These are phyloP conservation scores for Neomorphus geoffroyi DNA, from an alignment of 2,797 vertebrate species.

Conservation along the genomic window DNA sequence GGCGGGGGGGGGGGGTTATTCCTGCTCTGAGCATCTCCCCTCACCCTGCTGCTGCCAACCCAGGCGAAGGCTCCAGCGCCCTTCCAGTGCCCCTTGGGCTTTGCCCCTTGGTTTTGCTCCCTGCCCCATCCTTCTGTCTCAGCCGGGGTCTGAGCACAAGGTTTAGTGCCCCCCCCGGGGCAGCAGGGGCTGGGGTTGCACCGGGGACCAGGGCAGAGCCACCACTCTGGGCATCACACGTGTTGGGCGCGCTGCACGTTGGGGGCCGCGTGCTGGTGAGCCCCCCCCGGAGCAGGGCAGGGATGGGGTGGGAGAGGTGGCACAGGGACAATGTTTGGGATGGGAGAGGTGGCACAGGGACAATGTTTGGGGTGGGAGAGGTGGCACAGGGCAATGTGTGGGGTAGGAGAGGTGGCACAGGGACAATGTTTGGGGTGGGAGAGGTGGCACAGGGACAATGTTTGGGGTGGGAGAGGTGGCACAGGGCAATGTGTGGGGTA, in stretches of 20 bases:
- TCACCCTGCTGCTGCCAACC: rapidly evolving
- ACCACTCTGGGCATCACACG: neutral
- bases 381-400: neutral
- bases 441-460: too few relatives aligned
- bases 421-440: too few relatives aligned
- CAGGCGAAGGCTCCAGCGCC: neutral
- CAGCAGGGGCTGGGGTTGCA: neutral
- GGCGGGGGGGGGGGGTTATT: neutral
- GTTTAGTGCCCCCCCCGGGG: neutral
- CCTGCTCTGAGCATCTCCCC: neutral
- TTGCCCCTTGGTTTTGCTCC: rapidly evolving
- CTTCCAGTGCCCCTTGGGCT: neutral
- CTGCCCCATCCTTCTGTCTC: neutral
- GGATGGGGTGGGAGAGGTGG: neutral
- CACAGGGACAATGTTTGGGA: too few relatives aligned
- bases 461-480: neutral
- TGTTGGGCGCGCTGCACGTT: neutral
- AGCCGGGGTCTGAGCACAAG: rapidly evolving
- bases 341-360: too few relatives aligned
- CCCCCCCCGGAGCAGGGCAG: neutral
- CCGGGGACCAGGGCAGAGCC: neutral
- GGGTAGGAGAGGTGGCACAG: neutral
- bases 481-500: too few relatives aligned
- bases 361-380: too few relatives aligned
- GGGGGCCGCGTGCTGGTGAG: neutral